A percentile compares a stretch with the other conserved stretches of the same genome.
These are phyloP conservation scores for Diacarnus erythraeanus DNA, from an alignment of 37 sponge, comb jelly and placozoan species.

Conservation along the genomic window DNA sequence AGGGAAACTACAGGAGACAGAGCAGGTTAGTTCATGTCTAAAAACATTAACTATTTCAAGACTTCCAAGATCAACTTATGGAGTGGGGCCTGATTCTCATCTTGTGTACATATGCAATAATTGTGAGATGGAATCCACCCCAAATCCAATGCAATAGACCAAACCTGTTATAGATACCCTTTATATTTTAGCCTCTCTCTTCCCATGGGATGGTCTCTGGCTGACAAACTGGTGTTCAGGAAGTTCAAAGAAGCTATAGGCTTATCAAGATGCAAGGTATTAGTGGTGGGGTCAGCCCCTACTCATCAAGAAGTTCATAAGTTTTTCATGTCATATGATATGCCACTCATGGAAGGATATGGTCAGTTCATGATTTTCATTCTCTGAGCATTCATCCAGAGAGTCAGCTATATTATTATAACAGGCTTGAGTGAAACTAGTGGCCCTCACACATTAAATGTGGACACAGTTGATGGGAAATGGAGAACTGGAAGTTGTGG, in stretches of 20 bases:
- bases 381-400: too few relatives aligned
- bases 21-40: conserved; percentile 22
- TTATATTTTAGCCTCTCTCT: conserved; percentile 27
- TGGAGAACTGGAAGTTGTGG: conserved; percentile 84
- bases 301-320: conserved; percentile 43
- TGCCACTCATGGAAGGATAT: conserved; percentile 89
- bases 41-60: too few relatives aligned
- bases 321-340: conserved; percentile 83
- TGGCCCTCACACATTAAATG: conserved; percentile 54
- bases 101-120: too few relatives aligned
- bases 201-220: conserved; percentile 71
- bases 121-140: not conserved
- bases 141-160: not conserved
- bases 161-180: not conserved
- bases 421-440: conserved; percentile 87
- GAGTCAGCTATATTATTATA: not conserved
- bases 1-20: conserved; percentile 71
- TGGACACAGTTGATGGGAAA: conserved; percentile 10
- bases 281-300: conserved; percentile 39
- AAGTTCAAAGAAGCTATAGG: conserved; percentile 58
- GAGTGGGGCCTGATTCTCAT: too few relatives aligned
- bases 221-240: conserved; percentile 63
- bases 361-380: conserved; percentile 42
- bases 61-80: not conserved
- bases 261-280: conserved; percentile 39